Evolutionary conservation across 2,113 vertebrate species (phyloP).

Genomic region (Dunckerocampus dactyliophorus): DNA sequence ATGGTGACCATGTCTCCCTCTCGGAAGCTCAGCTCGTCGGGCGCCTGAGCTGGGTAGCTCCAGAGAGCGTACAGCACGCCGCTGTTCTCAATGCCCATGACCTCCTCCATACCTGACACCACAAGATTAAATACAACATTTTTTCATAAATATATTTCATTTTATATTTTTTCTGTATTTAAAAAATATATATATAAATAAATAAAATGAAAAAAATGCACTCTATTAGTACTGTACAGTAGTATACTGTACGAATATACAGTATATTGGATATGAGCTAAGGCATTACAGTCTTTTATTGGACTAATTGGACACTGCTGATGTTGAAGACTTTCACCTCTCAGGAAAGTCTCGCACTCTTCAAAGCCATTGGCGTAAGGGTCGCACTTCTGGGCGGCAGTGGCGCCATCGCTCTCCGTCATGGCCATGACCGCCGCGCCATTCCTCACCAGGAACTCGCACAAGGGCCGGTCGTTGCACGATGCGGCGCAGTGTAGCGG

Average conservation of each 20-base stretch:
- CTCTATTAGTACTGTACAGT: no score
- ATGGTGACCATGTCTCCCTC: conserved; percentile 88
- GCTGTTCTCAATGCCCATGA: conserved; percentile 81
- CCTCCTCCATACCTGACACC: conserved; percentile 77
- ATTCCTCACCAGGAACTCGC: conserved; percentile 81
- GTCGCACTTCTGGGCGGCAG: conserved; percentile 86
- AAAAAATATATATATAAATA: no score
- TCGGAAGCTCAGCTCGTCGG: conserved; percentile 83
- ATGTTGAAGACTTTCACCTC: conserved; percentile 62
- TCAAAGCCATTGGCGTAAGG: conserved; percentile 78
- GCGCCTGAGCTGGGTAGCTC: conserved; percentile 80
- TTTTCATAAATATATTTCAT: no score
- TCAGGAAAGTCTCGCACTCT: conserved; percentile 82
- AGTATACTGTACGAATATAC: no score
- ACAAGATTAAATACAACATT: neutral
- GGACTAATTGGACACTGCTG: no score
- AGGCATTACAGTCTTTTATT: no score
- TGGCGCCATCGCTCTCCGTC: conserved; percentile 81
- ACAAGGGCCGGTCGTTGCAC: conserved; percentile 83
- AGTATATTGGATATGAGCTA: no score
- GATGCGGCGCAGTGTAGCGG: conserved; percentile 87
- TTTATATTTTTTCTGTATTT: no score
- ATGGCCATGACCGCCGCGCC: conserved; percentile 83
- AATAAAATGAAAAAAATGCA: no score
- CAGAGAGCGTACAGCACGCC: conserved; percentile 85